Evolutionary conservation across 2,797 vertebrate genomes (phyloP), one percentile per base, ranked within the genome.

Genomic region (Loris lydekkerianus): DNA sequence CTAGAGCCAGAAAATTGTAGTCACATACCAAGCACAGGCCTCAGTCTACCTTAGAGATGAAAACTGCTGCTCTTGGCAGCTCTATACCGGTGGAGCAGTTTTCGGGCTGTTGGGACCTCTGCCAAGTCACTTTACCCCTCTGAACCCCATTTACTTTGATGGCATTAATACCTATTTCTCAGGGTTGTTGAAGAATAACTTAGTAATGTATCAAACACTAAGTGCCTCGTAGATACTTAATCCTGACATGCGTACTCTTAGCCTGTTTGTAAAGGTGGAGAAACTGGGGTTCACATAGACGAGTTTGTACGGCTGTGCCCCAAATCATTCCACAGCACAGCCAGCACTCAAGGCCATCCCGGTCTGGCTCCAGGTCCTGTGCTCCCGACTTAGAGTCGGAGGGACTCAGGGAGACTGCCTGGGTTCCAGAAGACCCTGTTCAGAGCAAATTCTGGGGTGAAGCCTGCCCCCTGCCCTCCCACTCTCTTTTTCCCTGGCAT

Each of bases 81-180:
- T 94, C 69, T 17, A 18, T 31, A 15, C 43, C 63, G 13, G 58
- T 0, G 58, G 29, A 17, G 65, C 1, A 25, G 49, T 76, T 95
- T 93, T 73, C 8, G 5, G 46, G 53, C 86, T 97, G 85, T 86
- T 92, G 78, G 91, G 95, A 60, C 77, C 81, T 63, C 37, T 58
- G 84, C 40, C 56, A 37, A 49, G 61, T 60, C 61, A 25, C 40
- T 20, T 85, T 75, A 80, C 75, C 89, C 69, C 73, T 76, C 46
- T 31, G 87, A 77, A 72, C 61, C 40, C 43, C 43, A 15, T 53
- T 90, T 92, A 87, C 92, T 83, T 49, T 73, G 91, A 95, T 90
- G 93, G 76, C 72, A 91, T 78, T 92, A 96, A 95, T 92, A 89
- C 58, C 84, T 75, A 83, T 90, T 92, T 96, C 83, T 92, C 92